Conservation (phyloP, 2,113 vertebrate genomes). For the Sula dactylatra region DNA sequence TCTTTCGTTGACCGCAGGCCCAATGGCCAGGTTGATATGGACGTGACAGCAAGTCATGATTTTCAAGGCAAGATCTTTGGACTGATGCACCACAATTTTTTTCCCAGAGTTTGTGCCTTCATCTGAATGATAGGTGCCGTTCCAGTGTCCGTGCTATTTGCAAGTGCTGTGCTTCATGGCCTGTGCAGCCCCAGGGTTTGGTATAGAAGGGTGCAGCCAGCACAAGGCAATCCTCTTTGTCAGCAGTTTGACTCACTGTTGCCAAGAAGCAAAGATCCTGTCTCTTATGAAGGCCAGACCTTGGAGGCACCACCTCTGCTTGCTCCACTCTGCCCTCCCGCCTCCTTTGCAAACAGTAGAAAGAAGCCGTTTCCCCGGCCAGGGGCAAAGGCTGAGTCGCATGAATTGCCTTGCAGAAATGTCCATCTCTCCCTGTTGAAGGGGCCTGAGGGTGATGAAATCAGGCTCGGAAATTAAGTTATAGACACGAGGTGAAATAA, state of each 20-base stretch:
- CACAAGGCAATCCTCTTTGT: neutral
- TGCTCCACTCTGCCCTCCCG: neutral
- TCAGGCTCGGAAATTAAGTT: neutral
- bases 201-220: neutral
- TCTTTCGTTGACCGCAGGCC: neutral
- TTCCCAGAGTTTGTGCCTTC: neutral
- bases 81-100: neutral
- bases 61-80: neutral
- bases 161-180: neutral
- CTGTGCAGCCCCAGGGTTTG: neutral
- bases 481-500: neutral
- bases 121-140: neutral
- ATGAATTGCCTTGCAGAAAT: neutral
- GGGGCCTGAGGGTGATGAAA: neutral
- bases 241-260: neutral
- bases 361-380: neutral
- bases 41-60: neutral
- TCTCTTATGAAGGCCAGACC: neutral
- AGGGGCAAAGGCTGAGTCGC: no score
- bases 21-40: neutral
- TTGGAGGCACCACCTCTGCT: neutral
- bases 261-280: neutral
- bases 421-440: neutral
- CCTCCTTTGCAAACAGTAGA: neutral
- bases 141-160: neutral